Percentiles rank a stretch among this genome's conserved stretches.
Conservation (phyloP, 2,797 vertebrate species). For the Ficedula albicollis region DNA sequence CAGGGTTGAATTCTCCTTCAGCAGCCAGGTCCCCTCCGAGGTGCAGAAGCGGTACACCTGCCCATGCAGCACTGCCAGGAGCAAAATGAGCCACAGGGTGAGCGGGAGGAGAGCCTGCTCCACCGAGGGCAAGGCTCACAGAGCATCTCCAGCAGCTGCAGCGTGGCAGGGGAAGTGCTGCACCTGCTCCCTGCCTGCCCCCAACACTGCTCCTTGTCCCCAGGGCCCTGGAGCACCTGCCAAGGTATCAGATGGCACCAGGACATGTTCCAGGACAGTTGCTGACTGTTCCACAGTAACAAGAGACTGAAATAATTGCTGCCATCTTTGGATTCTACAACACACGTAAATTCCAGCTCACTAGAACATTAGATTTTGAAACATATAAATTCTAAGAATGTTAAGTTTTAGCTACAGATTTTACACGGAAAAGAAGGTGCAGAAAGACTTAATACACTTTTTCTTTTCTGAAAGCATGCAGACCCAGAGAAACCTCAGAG, state of each 20-base stretch:
- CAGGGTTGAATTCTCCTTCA: constrained; percentile 76
- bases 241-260: background rate
- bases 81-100: background rate
- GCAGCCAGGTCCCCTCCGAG: constrained; percentile 74
- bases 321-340: background rate
- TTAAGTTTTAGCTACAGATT: background rate
- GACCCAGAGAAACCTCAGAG: background rate
- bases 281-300: background rate
- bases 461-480: background rate
- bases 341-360: background rate
- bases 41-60: constrained; percentile 80
- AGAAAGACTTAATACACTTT: background rate
- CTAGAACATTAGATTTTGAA: background rate
- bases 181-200: fast-evolving
- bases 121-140: fast-evolving
- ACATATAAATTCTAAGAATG: background rate
- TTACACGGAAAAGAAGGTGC: fast-evolving
- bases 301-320: background rate
- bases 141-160: background rate
- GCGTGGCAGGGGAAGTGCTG: fast-evolving
- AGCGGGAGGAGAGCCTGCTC: fast-evolving
- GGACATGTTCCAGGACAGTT: background rate
- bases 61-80: constrained; percentile 73
- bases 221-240: fast-evolving
- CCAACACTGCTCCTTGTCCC: fast-evolving